These are phyloP conservation scores for Acanthaster planci DNA, from an alignment of 35 echinoderm and acorn worm species.

Conservation along the genomic window DNA sequence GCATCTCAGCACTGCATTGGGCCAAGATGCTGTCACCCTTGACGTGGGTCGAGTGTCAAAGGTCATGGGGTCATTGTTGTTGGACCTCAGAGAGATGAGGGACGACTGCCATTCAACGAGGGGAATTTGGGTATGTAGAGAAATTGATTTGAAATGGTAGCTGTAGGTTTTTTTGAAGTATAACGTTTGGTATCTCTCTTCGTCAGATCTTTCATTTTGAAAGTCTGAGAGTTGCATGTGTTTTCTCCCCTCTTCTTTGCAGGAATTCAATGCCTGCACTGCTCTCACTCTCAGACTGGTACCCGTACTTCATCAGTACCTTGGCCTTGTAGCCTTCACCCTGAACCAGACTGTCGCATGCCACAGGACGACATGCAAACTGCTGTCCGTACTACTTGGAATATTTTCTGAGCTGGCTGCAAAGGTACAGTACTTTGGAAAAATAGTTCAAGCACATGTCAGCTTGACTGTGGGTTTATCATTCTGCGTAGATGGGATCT, in stretches of 20 bases:
- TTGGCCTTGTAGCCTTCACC: slow-evolving; percentile 51
- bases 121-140: background rate
- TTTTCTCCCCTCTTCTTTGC: slow-evolving; percentile 22
- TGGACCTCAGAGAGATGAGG: slow-evolving; percentile 16
- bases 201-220: no score
- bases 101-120: background rate
- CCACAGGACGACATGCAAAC: slow-evolving; percentile 79
- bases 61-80: background rate
- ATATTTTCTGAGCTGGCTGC: slow-evolving; percentile 88
- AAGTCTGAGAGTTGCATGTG: no score
- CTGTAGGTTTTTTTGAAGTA: background rate
- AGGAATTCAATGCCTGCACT: slow-evolving; percentile 51
- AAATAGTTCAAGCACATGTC: background rate
- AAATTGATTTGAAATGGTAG: background rate
- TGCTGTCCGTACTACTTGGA: slow-evolving; percentile 77
- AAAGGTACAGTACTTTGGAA: slow-evolving; percentile 51
- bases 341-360: slow-evolving; percentile 63
- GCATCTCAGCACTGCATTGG: slow-evolving; percentile 2
- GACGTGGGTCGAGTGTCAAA: slow-evolving; percentile 25
- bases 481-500: background rate
- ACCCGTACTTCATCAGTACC: slow-evolving; percentile 90
- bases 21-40: slow-evolving; percentile 15
- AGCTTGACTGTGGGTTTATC: background rate
- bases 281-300: slow-evolving; percentile 40
- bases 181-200: background rate